Conservation (phyloP, 2,888 invertebrate genomes). For the Chaitophorus viminalis region DNA sequence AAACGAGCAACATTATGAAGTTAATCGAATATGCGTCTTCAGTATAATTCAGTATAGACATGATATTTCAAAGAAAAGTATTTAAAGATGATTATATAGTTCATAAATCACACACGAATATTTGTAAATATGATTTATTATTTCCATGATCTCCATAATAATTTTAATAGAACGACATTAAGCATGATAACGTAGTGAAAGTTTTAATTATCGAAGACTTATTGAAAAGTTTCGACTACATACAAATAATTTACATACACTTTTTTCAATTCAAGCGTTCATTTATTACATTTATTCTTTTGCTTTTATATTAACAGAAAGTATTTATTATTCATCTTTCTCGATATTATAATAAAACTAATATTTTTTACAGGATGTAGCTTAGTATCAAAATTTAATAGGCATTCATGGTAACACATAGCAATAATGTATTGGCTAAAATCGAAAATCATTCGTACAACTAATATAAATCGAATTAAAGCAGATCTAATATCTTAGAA, state of each 20-base stretch:
- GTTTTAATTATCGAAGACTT: conserved; percentile 30
- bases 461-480: too few species aligned
- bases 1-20: not conserved
- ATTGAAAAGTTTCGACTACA: conserved; percentile 14
- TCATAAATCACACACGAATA: not conserved
- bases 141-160: not conserved
- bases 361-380: too few species aligned
- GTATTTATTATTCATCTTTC: too few species aligned
- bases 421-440: too few species aligned
- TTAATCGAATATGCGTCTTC: not conserved
- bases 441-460: too few species aligned
- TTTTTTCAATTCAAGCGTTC: not conserved
- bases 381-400: too few species aligned
- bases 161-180: conserved; percentile 1
- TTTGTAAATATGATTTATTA: conserved; percentile 12
- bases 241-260: conserved; percentile 1
- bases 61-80: not conserved
- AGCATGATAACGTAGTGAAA: not conserved
- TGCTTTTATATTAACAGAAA: too few species aligned
- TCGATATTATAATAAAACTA: too few species aligned
- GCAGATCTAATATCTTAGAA: too few species aligned
- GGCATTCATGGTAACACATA: too few species aligned
- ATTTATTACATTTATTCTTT: too few species aligned
- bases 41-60: too few species aligned
- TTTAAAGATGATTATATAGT: not conserved